Evolutionary conservation across 2,888 invertebrate genomes (phyloP).

Genomic region (Xestia xanthographa): DNA sequence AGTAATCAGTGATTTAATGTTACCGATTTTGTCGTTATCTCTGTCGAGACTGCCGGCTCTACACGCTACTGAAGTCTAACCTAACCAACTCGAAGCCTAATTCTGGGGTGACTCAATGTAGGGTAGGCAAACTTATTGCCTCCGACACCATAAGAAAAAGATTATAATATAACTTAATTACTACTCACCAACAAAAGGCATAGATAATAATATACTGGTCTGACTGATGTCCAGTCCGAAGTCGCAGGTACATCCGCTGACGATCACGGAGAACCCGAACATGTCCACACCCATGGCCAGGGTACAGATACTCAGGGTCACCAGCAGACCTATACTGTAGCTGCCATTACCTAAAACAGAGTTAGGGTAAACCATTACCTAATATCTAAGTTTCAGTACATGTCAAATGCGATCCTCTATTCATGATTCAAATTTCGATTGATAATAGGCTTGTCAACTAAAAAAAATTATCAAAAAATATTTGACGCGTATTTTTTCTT

Average conservation of each 20-base stretch:
- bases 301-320: conserved; percentile 66
- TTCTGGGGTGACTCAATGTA: not conserved
- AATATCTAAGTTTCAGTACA: not conserved
- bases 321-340: conserved; percentile 73
- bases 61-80: not conserved
- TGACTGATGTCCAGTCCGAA: conserved; percentile 83
- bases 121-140: too few species aligned
- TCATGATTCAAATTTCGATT: not conserved
- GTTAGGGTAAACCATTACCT: not conserved
- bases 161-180: not conserved
- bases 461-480: too few species aligned
- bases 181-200: conserved; percentile 91
- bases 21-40: too few species aligned
- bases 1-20: too few species aligned
- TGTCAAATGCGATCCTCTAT: not conserved
- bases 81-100: not conserved
- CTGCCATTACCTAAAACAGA: conserved; percentile 71
- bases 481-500: too few species aligned
- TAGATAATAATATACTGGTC: conserved; percentile 91
- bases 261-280: conserved; percentile 78
- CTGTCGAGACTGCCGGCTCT: not conserved
- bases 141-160: not conserved
- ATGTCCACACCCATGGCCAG: conserved; percentile 75
- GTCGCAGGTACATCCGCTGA: conserved; percentile 74
- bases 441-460: too few species aligned